Evolutionary conservation across 2,888 invertebrate species (phyloP).

Genomic region (Macaria liturata): DNA sequence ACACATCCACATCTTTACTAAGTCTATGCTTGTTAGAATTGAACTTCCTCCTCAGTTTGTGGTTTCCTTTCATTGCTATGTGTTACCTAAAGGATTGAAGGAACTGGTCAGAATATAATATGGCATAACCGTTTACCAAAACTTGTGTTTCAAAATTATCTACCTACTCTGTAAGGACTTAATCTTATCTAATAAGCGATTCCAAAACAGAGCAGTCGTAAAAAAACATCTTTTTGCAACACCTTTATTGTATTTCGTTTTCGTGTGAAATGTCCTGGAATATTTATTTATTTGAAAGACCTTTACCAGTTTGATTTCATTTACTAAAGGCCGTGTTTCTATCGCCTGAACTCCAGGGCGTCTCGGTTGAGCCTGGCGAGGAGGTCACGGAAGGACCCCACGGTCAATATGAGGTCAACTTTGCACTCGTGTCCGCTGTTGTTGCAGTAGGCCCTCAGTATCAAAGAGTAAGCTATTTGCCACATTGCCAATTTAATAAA

Average conservation of each 20-base stretch:
- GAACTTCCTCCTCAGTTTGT: slow-evolving; percentile 2
- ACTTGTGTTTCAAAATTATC: too few relatives aligned
- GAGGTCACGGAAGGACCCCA: slow-evolving; percentile 64
- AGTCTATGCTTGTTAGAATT: slow-evolving; percentile 15
- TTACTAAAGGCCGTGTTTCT: slow-evolving; percentile 7
- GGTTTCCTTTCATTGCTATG: slow-evolving; percentile 34
- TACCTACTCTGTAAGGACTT: too few relatives aligned
- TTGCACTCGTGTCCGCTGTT: slow-evolving; percentile 71
- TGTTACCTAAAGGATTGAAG: not conserved
- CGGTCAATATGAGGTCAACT: slow-evolving; percentile 67
- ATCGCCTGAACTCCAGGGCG: slow-evolving; percentile 25
- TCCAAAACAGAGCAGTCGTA: too few relatives aligned
- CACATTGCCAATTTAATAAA: slow-evolving; percentile 60
- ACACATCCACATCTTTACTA: slow-evolving; percentile 68
- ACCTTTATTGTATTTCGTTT: too few relatives aligned
- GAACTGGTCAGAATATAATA: too few relatives aligned
- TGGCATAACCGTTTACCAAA: too few relatives aligned
- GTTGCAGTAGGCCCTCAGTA: slow-evolving; percentile 63
- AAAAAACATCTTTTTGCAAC: too few relatives aligned
- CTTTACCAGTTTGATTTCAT: not conserved
- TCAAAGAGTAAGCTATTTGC: slow-evolving; percentile 75
- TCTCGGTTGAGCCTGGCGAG: slow-evolving; percentile 53
- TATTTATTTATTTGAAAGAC: too few relatives aligned
- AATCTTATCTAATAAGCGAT: too few relatives aligned
- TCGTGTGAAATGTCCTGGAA: too few relatives aligned